Conservation (phyloP, 2,888 invertebrate genomes). For the Kuschelorhynchus macadamiae region DNA sequence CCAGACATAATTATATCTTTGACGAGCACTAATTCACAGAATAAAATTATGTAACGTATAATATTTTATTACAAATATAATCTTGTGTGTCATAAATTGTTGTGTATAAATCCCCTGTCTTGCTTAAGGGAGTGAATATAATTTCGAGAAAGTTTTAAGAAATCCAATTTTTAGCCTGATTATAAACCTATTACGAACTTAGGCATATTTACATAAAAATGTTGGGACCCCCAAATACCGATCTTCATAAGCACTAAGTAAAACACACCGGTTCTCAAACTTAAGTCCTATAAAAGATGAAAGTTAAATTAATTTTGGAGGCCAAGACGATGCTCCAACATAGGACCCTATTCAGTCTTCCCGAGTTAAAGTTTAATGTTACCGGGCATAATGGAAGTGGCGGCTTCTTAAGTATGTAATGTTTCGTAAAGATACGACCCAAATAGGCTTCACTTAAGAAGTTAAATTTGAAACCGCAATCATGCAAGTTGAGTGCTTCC, state of each 20-base stretch:
- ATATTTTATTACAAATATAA: no score
- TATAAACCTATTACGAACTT: not conserved
- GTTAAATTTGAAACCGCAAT: slow-evolving; percentile 36
- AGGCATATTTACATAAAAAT: slow-evolving; percentile 6
- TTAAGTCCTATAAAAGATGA: slow-evolving; percentile 21
- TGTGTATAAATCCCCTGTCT: no score
- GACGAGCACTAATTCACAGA: no score
- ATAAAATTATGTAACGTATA: no score
- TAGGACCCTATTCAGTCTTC: slow-evolving; percentile 3
- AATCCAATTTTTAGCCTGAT: not conserved
- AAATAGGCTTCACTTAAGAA: slow-evolving; percentile 35
- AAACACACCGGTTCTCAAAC: slow-evolving; percentile 11
- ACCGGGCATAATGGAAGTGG: slow-evolving; percentile 24
- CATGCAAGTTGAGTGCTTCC: slow-evolving; percentile 17
- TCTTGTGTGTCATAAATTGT: no score
- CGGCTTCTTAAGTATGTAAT: slow-evolving; percentile 29
- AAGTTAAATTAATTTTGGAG: slow-evolving; percentile 25
- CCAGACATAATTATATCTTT: no score
- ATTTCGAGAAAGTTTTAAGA: no score
- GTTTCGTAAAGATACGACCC: slow-evolving; percentile 24
- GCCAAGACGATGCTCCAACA: slow-evolving; percentile 12
- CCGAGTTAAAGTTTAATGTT: slow-evolving; percentile 32
- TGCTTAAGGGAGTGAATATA: no score
- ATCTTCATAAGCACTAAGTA: slow-evolving; percentile 19
- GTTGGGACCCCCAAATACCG: not conserved